A percentile compares a stretch with the other conserved stretches of the same genome.
phyloP scores from a whole-genome alignment of 2,888 invertebrate genomes.

The Heteromurus nitidus region DNA sequence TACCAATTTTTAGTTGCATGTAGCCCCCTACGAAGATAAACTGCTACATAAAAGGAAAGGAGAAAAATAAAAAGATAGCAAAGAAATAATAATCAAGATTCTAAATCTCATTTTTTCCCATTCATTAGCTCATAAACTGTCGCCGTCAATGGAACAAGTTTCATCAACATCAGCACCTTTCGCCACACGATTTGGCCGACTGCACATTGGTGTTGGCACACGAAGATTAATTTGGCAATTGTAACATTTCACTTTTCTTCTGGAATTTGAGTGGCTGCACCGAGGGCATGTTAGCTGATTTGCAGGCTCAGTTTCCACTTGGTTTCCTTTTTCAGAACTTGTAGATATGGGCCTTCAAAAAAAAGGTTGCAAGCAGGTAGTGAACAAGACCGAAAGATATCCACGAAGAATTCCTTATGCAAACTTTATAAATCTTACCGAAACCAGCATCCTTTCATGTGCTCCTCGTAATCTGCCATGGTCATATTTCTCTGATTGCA shows the following conservation, averaged over 20 bases:
- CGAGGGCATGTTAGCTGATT: constrained; percentile 42
- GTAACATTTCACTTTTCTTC: constrained; percentile 63
- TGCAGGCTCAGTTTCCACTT: too few species aligned
- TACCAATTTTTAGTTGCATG: constrained; percentile 62
- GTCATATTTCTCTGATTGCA: constrained; percentile 46
- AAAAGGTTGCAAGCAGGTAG: too few species aligned
- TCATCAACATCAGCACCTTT: background rate
- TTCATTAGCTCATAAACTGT: too few species aligned
- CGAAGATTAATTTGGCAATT: constrained; percentile 55
- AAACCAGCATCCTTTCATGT: constrained; percentile 53
- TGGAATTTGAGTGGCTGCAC: constrained; percentile 57
- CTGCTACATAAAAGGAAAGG: constrained; percentile 30
- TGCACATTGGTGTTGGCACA: constrained; percentile 58
- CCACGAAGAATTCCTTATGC: too few species aligned
- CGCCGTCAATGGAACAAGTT: too few species aligned
- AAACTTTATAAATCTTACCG: too few species aligned
- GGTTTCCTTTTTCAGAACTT: too few species aligned
- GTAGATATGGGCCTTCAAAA: background rate
- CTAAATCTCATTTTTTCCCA: too few species aligned
- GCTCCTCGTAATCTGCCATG: constrained; percentile 63
- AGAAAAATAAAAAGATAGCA: constrained; percentile 48
- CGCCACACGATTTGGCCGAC: background rate
- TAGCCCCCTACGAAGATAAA: constrained; percentile 41
- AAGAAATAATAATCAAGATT: constrained; percentile 22
- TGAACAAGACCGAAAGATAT: too few species aligned